Evolutionary conservation across 2,113 vertebrate species (phyloP), one percentile per base, ranked within the genome.

Genomic region (Phainopepla nitens): DNA sequence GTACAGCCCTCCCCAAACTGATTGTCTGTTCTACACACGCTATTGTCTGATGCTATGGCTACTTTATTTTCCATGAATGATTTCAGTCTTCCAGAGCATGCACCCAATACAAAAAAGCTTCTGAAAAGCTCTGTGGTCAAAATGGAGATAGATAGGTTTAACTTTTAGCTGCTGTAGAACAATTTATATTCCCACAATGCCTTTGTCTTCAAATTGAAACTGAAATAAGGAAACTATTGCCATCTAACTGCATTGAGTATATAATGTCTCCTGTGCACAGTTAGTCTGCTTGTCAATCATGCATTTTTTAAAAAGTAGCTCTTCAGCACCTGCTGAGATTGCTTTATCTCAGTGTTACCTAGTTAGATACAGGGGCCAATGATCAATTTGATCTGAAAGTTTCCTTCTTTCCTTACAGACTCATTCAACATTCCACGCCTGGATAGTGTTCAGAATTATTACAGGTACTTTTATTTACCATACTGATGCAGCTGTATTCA

Each of bases 401-500:
- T 76, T 69, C 29, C 60, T 90, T 6, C 35, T 58, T 89, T 91
- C 15, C 13, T 85, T 96, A 88, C 98, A 99, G 99, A 99, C 98
- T 98, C 98, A 53, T 99, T 99, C 98, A 99, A 99, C 94, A 98
- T 99, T 72, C 98, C 99, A 81, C 98, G 97, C 71, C 94, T 99
- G 98, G 98, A 99, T 78, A 99, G 98, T 23, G 49, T 98, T 96
- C 98, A 95, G 95, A 99, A 99, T 97, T 99, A 99, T 97, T 99
- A 99, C 99, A 99, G 99, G 99, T 99, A 98, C 49, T 90, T 87
- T 51, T 62, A 45, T 83, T 77, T 90, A 36, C 49, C 25, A 18
- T 61, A 70, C 25, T 89, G 45, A 57, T 31, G n/a, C 44, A 5
- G 2, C 62, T 88, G 33, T 65, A 65, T 62, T 91, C 45, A 83